Conservation (phyloP, 2,888 invertebrate genomes). For the Pimpla rufipes region DNA sequence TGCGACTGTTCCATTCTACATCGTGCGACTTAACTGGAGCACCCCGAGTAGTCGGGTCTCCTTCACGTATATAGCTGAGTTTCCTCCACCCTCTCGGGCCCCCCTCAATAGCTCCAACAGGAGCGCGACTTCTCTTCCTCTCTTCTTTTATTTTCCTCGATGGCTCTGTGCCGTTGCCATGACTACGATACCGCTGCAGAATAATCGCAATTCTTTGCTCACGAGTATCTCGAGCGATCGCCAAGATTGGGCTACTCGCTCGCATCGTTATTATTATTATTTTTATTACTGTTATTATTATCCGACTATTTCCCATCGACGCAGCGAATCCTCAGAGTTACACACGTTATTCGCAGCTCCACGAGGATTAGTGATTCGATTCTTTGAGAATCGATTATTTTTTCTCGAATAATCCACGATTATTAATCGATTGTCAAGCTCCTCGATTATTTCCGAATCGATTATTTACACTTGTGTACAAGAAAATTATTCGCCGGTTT, state of each 20-base stretch:
- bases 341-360: too few species aligned
- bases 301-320: neutral
- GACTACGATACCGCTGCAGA: slow-evolving; percentile 73
- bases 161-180: slow-evolving; percentile 80
- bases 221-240: slow-evolving; percentile 56
- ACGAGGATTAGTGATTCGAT: too few species aligned
- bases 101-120: slow-evolving; percentile 63
- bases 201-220: slow-evolving; percentile 72
- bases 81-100: slow-evolving; percentile 62
- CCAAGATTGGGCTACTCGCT: slow-evolving; percentile 61
- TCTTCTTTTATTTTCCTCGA: slow-evolving; percentile 59
- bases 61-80: slow-evolving; percentile 3
- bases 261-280: slow-evolving; percentile 50
- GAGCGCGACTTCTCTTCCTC: slow-evolving; percentile 66
- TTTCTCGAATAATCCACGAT: neutral
- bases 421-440: neutral
- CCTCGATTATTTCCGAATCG: neutral
- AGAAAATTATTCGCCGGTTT: too few species aligned
- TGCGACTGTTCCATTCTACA: slow-evolving; percentile 53
- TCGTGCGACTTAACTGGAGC: slow-evolving; percentile 42
- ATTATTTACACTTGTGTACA: too few species aligned
- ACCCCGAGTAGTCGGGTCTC: slow-evolving; percentile 8
- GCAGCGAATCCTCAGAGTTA: neutral
- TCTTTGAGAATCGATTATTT: too few species aligned
- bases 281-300: neutral